Evolutionary conservation across 1,140 invertebrate species (phyloP).

Genomic region (Steinernema feltiae): DNA sequence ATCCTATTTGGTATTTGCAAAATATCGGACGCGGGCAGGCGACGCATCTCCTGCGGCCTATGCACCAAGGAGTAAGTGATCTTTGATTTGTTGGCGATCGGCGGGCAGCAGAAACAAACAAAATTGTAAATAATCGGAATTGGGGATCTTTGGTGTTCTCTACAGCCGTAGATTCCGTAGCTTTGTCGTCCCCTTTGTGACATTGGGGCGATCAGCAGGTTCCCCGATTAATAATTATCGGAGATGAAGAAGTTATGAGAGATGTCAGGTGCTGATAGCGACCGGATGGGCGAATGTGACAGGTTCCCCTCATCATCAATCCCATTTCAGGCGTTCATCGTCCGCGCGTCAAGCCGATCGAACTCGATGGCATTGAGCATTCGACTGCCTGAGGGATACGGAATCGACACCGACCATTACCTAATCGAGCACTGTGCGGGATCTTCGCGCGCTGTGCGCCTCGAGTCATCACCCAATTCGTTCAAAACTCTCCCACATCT

Average conservation of each 20-base stretch:
- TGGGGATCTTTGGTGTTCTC: no score
- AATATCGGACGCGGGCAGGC: not conserved
- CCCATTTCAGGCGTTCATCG: constrained; percentile 67
- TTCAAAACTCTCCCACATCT: constrained; percentile 83
- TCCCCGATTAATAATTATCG: not conserved
- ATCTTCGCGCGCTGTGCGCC: constrained; percentile 69
- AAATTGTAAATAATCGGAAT: no score
- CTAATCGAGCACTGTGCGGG: constrained; percentile 72
- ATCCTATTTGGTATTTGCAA: constrained; percentile 1
- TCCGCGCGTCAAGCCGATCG: constrained; percentile 81
- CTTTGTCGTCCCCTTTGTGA: no score
- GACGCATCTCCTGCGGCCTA: not conserved
- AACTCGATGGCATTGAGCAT: constrained; percentile 89
- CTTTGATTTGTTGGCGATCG: no score
- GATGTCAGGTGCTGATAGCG: no score
- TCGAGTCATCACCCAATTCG: constrained; percentile 84
- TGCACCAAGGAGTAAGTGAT: constrained; percentile 3
- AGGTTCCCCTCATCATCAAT: no score
- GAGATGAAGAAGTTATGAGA: no score
- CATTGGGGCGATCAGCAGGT: not conserved
- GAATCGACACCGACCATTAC: constrained; percentile 88
- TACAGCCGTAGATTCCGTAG: no score
- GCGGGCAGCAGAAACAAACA: no score
- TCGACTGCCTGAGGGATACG: constrained; percentile 74
- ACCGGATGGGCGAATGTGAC: no score